phyloP scores from a whole-genome alignment of 2,113 vertebrate genomes.

The Telmatochromis sp. region DNA sequence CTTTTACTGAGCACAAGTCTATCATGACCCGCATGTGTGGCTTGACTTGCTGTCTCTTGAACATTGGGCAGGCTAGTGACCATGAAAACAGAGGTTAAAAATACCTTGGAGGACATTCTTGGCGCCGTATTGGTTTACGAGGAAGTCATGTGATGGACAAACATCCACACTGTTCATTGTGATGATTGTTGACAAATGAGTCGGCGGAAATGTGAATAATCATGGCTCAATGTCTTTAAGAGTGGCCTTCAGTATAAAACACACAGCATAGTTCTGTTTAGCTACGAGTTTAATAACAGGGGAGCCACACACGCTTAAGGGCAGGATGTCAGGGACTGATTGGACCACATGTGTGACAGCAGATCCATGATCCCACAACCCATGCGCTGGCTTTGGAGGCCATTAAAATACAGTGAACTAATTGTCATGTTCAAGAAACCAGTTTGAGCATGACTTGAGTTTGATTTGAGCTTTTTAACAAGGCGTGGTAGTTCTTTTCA shows the following conservation, averaged over 20 bases:
- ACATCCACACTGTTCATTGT: not conserved
- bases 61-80: not conserved
- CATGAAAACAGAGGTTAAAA: conserved; percentile 18
- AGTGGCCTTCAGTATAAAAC: not conserved
- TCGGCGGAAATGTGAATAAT: not conserved
- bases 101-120: conserved; percentile 1
- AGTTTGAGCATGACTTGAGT: not conserved
- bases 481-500: not conserved
- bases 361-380: not conserved
- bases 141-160: conserved; percentile 4
- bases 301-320: not conserved
- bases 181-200: conserved; percentile 9
- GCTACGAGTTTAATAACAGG: not conserved
- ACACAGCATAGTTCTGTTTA: not conserved
- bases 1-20: not conserved
- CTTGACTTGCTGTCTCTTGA: not conserved
- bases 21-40: not conserved
- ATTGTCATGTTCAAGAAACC: not conserved
- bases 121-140: not conserved
- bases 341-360: not conserved
- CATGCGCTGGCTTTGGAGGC: not conserved
- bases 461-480: not conserved
- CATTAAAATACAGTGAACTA: not conserved
- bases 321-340: not conserved
- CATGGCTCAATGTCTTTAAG: not conserved